Base-by-base conservation (phyloP, 2,888 invertebrate species). In the Tortricodes alternella region DNA sequence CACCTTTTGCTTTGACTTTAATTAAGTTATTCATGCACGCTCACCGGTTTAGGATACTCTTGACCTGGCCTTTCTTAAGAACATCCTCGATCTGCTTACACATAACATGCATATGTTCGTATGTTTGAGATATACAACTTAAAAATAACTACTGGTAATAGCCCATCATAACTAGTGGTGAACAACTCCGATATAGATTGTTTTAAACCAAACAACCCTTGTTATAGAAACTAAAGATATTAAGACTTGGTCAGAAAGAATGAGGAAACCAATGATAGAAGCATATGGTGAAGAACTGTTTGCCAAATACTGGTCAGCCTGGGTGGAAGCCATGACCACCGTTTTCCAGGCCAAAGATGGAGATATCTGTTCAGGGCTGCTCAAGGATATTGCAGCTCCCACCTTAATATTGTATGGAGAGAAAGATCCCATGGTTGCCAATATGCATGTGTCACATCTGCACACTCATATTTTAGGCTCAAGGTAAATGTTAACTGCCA, bases 321-420 rank as follows among this genome's bases (percentile, higher is more conserved):
- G 96, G 96, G 91, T 94, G 1, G 94, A 96, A 64, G 92, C 92
- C 0, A 91, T 94, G 73, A 74, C 76, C 9, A 76, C 77, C 3
- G 85, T 96, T 37, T 93, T 89, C 63, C 85, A 92, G 6, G 81
- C 92, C 2, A 90, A 93, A 0, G 85, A 93, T 24, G 96, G 96
- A 0, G 92, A 97, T 71, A 92, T 97, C 61, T 97, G 96, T 74
- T 93, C 92, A 58, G 82, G 91, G 2, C 77, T 91, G 23, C 72
- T 97, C 32, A 77, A 91, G 2, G 85, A 93, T 41, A 94, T 97
- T 15, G 88, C 89, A 49, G 95, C 95, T 62, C 95, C 95, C 0
- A 96, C 96, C 0, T 92, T 96, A 15, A 94, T 98, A 64, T 72
- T 98, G 38, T 96, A 97, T 72, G 98, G 98, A 0, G 92, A 93